phyloP scores from a whole-genome alignment of 2,113 vertebrate species.

The Mugil cephalus region DNA sequence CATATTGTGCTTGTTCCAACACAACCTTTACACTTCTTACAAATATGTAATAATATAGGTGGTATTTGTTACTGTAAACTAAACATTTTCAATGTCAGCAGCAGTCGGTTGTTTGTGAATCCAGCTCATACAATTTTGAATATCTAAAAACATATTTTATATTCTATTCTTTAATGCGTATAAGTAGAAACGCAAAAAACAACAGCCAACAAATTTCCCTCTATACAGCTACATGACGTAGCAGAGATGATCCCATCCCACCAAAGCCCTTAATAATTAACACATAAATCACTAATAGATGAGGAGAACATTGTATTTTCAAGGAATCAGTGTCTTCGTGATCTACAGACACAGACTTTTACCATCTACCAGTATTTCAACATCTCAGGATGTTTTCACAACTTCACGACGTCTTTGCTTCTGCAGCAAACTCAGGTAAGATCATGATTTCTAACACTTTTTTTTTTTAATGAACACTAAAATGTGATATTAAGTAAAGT shows the following conservation, averaged over 20 bases:
- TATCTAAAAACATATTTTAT: neutral
- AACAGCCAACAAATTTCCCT: neutral
- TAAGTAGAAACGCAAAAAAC: neutral
- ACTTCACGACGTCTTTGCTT: conserved; percentile 16
- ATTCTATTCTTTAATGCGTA: neutral
- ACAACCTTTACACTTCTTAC: neutral
- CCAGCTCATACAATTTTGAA: too few relatives aligned
- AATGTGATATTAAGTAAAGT: neutral
- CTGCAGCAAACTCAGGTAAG: conserved; percentile 63
- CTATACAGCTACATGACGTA: neutral
- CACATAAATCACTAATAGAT: neutral
- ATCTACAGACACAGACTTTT: conserved; percentile 39
- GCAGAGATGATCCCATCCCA: neutral
- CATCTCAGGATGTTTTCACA: conserved; percentile 38
- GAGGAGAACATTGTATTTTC: neutral
- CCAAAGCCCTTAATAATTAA: neutral
- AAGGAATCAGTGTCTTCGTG: conserved; percentile 36
- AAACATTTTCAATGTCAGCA: neutral
- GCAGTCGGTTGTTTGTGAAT: too few relatives aligned
- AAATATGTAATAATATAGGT: neutral
- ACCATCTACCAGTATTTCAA: neutral
- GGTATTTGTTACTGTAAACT: neutral
- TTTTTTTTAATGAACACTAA: neutral
- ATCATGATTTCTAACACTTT: conserved; percentile 1
- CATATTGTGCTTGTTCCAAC: too few relatives aligned